Evolutionary conservation across 2,888 invertebrate genomes (phyloP), one percentile per base, ranked within the genome.

Genomic region (Apeira syringaria): DNA sequence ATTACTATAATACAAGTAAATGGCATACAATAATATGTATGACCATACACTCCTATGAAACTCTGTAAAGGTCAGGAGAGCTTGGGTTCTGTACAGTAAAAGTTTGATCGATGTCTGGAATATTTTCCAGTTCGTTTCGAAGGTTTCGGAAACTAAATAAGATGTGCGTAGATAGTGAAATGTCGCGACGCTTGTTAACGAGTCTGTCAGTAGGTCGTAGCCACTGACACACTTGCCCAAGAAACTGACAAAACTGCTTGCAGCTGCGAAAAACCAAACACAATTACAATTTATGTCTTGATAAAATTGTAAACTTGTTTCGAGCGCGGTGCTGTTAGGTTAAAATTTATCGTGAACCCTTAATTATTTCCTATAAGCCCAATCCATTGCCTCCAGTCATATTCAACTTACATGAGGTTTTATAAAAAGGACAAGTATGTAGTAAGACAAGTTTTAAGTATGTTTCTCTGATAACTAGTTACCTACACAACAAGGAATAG

Each of bases 161-260:
- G 64, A 60, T 65, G 55, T 45, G 53, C 54, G 62, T 70, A 70
- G 77, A 79, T 80, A 80, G 81, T 81, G 76, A 82, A 81, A 78
- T 73, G 74, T 74, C 68, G 61, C 57, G 60, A 56, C 59, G 60
- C 61, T 66, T 62, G 65, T 65, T 64, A 59, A 61, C 56, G 36
- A 73, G 74, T 76, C 80, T 81, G 76, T 76, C 69, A 80, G 80
- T 80, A 78, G 74, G 73, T 65, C 68, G 65, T 71, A 64, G 66
- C 63, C 64, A 53, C 54, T 74, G 82, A 68, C 86, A 83, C 75
- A 83, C 83, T 82, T 83, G 79, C 61, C 68, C 68, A 74, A 53
- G 65, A 73, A 64, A 74, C 64, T 79, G 70, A 77, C 75, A 78
- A 79, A 80, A 68, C 59, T 50, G 60, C 65, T 62, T 68, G 63